These are phyloP conservation scores for Eulemur macaco DNA, from an alignment of 2,113 vertebrate species.

Conservation along the genomic window DNA sequence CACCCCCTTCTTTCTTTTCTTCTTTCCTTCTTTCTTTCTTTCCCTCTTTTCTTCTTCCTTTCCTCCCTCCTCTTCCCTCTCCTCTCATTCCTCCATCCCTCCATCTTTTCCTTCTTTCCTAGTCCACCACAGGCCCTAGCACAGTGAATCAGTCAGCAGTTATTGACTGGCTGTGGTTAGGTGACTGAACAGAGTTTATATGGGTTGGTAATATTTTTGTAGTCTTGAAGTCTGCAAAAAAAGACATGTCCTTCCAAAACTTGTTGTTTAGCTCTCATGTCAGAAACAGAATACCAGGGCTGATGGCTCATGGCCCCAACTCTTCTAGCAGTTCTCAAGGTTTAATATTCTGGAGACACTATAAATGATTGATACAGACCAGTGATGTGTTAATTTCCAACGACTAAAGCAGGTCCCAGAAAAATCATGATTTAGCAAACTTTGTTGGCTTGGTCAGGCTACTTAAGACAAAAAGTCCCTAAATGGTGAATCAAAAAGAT, in stretches of 20 bases:
- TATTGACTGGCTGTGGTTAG: not conserved
- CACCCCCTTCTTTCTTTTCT: not conserved
- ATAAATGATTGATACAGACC: not conserved
- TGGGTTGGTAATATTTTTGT: not conserved
- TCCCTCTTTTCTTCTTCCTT: not conserved
- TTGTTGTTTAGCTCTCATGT: not conserved
- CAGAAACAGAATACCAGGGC: not conserved
- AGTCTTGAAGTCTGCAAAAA: constrained; percentile 38
- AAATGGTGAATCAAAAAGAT: not conserved
- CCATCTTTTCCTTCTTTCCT: not conserved
- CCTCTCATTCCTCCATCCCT: not conserved
- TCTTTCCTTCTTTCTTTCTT: not conserved
- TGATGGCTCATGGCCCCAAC: not conserved
- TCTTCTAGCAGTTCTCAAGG: not conserved
- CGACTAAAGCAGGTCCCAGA: constrained; percentile 12
- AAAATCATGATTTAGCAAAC: constrained; percentile 4
- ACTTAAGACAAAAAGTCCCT: not conserved
- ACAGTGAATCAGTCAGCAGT: not conserved
- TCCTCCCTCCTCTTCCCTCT: not conserved
- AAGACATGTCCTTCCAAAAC: constrained; percentile 6
- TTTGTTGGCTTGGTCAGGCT: not conserved
- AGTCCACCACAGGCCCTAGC: not conserved
- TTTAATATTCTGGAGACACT: constrained; percentile 9
- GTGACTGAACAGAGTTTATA: not conserved
- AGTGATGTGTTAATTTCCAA: not conserved